Base-by-base conservation (phyloP, 2,113 vertebrate genomes). In the Mastomys natalensis region DNA sequence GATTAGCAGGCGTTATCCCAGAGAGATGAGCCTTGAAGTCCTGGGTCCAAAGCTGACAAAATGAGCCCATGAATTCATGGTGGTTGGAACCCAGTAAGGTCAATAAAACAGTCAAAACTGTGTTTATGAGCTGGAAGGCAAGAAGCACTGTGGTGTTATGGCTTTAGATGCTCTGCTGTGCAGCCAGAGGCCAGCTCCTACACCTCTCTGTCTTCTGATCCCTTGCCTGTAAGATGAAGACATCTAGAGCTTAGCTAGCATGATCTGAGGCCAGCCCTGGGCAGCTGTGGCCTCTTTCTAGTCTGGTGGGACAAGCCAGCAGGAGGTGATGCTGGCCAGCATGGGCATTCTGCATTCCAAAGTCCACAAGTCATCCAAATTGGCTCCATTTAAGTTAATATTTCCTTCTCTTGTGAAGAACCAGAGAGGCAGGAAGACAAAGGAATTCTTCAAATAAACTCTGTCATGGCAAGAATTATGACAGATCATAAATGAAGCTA, bases 61-160 rank as follows among this genome's bases (percentile, higher is more conserved):
- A 40, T 24, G 29, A 85, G 51, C 34, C 84, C 21, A 15, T 3
- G 21, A 31, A 0, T 10, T 1, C 48, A 29, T 40, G 5, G 37
- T 0, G 6, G 5, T 16, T 76, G 34, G 48, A 45, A 31, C 22
- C 43, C 37, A 37, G 3, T 66, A 43, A 95, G 29, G 87, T 13
- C 43, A 11, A 2, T 62, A n/a, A 70, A 53, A 66, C 11, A 31
- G 34, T 37, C 34, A 66, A 34, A 43, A 82, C 24, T 76, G 48
- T 3, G 1, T 55, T 26, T 51, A 26, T 74, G 55, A 70, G 3
- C 48, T 4, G 15, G 78, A 55, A 62, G 31, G 37, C 31, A 58
- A 72, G 17, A 77, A 37, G 29, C 0, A 0, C 2, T 1, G 0
- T 45, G 62, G 11, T 74, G 1, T 13, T 4, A 15, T n/a, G 17